Evolutionary conservation across 1,140 invertebrate species (phyloP).

Genomic region (Hyles vespertilio): DNA sequence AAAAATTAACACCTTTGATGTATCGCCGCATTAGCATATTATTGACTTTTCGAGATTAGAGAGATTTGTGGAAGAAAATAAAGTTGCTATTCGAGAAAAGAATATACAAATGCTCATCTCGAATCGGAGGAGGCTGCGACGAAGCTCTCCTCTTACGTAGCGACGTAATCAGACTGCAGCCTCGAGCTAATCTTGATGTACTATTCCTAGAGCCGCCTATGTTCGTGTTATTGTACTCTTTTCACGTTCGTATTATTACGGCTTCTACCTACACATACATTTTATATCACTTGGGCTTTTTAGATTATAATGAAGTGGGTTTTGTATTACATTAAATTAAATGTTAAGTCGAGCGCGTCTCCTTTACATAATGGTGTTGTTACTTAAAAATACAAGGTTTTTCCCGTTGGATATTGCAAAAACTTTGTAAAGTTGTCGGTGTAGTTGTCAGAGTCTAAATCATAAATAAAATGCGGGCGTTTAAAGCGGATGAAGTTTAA

Average conservation of each 20-base stretch:
- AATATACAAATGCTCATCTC: conserved; percentile 47
- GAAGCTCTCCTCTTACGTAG: conserved; percentile 47
- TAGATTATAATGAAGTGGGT: conserved; percentile 2
- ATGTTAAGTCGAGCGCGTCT: conserved; percentile 11
- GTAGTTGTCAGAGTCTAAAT: conserved; percentile 50
- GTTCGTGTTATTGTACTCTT: conserved; percentile 52
- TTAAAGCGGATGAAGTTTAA: conserved; percentile 64
- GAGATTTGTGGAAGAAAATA: conserved; percentile 14
- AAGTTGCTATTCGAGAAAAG: conserved; percentile 26
- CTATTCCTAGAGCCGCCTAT: conserved; percentile 45
- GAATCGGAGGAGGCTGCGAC: conserved; percentile 42
- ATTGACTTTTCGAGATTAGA: conserved; percentile 15
- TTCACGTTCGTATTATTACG: conserved; percentile 36
- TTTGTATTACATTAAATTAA: conserved; percentile 4
- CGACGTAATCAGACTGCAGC: conserved; percentile 62
- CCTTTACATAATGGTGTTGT: conserved; percentile 32
- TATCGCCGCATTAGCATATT: conserved; percentile 21
- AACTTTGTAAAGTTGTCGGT: conserved; percentile 36
- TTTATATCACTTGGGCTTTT: not conserved
- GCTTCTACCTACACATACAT: conserved; percentile 12
- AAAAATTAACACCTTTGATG: not conserved
- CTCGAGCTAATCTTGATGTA: conserved; percentile 66
- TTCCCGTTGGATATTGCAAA: conserved; percentile 27
- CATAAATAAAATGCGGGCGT: conserved; percentile 60
- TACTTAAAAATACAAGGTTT: conserved; percentile 21